phyloP scores from a whole-genome alignment of 2,888 invertebrate genomes.

The Adelphocoris suturalis region DNA sequence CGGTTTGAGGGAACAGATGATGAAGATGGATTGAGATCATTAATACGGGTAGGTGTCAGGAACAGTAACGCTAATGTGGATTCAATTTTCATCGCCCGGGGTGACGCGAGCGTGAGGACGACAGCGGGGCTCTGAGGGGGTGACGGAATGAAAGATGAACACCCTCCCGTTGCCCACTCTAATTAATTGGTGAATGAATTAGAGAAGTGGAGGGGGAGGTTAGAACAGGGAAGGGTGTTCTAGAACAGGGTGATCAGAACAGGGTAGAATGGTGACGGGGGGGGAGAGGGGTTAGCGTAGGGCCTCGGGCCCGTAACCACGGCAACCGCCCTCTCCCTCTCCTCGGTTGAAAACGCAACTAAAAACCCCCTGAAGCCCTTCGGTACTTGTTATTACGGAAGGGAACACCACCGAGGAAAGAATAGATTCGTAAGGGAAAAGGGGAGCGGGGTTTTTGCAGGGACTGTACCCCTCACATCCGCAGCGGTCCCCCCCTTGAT shows the following conservation, averaged over 20 bases:
- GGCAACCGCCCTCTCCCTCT: conserved; percentile 52
- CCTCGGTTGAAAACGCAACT: background rate
- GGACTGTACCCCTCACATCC: conserved; percentile 69
- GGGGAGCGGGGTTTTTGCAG: conserved; percentile 45
- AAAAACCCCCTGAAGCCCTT: background rate
- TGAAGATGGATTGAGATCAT: background rate
- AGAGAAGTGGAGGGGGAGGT: background rate
- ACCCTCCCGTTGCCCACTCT: conserved; percentile 40
- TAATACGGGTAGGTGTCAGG: conserved; percentile 3
- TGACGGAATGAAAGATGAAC: conserved; percentile 45
- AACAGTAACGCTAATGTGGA: conserved; percentile 6
- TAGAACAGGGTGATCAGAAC: background rate
- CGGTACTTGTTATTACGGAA: conserved; percentile 25
- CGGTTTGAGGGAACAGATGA: background rate
- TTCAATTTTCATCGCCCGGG: conserved; percentile 18
- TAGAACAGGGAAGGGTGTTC: background rate
- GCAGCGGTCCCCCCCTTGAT: conserved; percentile 63
- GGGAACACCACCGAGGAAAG: conserved; percentile 20
- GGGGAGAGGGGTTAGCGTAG: background rate
- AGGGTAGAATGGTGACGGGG: background rate
- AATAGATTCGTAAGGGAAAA: conserved; percentile 66
- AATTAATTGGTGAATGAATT: conserved; percentile 68
- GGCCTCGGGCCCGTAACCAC: conserved; percentile 10
- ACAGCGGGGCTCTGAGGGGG: background rate
- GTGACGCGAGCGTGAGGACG: background rate